Evolutionary conservation across 1,140 invertebrate species (phyloP), one percentile per base, ranked within the genome.

Genomic region (Nasonia longicornis): DNA sequence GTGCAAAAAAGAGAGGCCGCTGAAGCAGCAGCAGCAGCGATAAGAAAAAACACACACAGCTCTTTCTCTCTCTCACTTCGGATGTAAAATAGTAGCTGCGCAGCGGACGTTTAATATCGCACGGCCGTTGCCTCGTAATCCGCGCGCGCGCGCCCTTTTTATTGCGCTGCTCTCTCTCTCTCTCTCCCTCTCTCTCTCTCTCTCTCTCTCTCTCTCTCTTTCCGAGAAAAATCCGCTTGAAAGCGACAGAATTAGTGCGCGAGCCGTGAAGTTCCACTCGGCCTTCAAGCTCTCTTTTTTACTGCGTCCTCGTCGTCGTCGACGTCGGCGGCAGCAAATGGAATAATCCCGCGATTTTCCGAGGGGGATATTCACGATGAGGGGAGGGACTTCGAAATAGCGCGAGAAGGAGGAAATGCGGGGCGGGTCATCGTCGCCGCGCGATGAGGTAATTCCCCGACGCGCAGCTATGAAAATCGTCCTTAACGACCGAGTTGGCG

Each of bases 391-490:
- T 29, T 73, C 52, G 1, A 45, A 83, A 83, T 81, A 75, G 81
- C 79, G 42, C 45, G 58, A 63, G 10, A 73, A 75, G 66, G 16
- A 76, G 66, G 81, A 73, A 77, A n/a, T 58, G 52, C 20, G 52
- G 29, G 48, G 22, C 64, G 64, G 64, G 75, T 82, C 77, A 79
- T 79, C 71, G 67, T 63, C 64, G 67, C 70, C 4, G 66, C 38
- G 42, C 45, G 66, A 67, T 77, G 81, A 77, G 82, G 80, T 84
- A 84, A 85, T 85, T 84, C 82, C 74, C 83, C 70, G 82, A 70
- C 38, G 81, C 52, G 20, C 52, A 6, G 52, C 83, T 81, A 83
- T 83, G 84, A 83, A 85, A 85, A 85, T 85, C 82, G 82, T 73
- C 80, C 84, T 79, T 83, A 82, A 83, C 84, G 79, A 84, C 76